Evolutionary conservation across 1,140 invertebrate species (phyloP), one percentile per base, ranked within the genome.

Genomic region (Kradibia gibbosae): DNA sequence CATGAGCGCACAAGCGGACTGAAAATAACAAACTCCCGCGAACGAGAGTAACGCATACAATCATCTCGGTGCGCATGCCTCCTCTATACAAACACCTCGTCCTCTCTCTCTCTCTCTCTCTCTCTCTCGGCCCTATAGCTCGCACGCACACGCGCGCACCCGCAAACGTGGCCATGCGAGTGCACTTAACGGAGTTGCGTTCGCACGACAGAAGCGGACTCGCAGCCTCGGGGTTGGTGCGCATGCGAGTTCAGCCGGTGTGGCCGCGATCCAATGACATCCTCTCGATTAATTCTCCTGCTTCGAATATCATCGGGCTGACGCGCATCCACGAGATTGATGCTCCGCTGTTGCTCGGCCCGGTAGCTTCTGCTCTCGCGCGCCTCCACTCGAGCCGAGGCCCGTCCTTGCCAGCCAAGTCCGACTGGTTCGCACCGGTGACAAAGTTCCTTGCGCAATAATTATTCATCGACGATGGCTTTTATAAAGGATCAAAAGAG

Each of bases 281-380:
- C 85, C 83, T 84, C 81, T 87, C 86, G 82, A 87, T 86, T 73
- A 88, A 89, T 86, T 87, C 87, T 89, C 89, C 88, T 90, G 89
- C 87, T 87, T 89, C 87, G 89, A 91, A 90, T 90, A 90, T 90
- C 87, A 88, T 87, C 87, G 84, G 81, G 57, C 79, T 86, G 87
- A 90, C 90, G 90, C 90, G 90, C 90, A 90, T 88, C 89, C 87
- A 88, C 87, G 84, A 88, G 86, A 89, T 88, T 88, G 88, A 89
- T 89, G 88, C 85, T 88, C 86, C 83, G 83, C 84, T 78, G 83
- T n/a, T 50, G 50, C 65, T 71, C 65, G 76, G 36, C 28, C 36
- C 62, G 34, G 71, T 53, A 53, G 62, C 55, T 78, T 50, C 48
- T 39, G 13, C 22, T 4, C 39, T 36, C 60, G 2, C 20, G 31